A percentile compares a stretch with the other conserved stretches of the same genome.
Conservation (phyloP, 2,113 vertebrate genomes). For the Scartelaos histophorus region DNA sequence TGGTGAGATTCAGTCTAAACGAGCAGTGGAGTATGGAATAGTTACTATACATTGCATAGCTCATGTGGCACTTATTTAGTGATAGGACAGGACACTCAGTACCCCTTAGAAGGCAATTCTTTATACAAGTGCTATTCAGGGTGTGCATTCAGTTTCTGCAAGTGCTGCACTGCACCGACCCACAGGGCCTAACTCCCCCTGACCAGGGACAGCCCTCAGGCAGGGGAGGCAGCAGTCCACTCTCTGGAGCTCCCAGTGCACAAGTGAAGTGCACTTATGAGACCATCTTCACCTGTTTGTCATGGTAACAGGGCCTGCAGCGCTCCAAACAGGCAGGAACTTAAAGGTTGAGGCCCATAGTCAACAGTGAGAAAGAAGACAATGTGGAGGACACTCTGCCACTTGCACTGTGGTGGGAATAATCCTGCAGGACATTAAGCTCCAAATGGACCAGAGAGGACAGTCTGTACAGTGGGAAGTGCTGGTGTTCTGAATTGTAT, state of each 20-base stretch:
- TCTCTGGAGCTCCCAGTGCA: slow-evolving; percentile 34
- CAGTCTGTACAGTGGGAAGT: slow-evolving; percentile 71
- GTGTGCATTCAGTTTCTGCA: slow-evolving; percentile 86
- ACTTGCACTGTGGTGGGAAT: slow-evolving; percentile 30
- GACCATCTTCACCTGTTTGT: slow-evolving; percentile 58
- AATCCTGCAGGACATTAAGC: slow-evolving; percentile 63
- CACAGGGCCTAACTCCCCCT: slow-evolving; percentile 56
- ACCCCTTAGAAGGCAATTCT: slow-evolving; percentile 92
- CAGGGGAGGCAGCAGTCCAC: slow-evolving; percentile 33
- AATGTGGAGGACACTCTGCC: slow-evolving; percentile 28
- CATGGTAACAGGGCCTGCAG: slow-evolving; percentile 42
- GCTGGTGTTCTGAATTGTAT: slow-evolving; percentile 77
- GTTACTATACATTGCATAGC: slow-evolving; percentile 99
- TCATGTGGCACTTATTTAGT: slow-evolving; percentile 89
- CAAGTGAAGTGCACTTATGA: slow-evolving; percentile 54
- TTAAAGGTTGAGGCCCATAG: slow-evolving; percentile 35
- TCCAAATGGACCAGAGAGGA: slow-evolving; percentile 61
- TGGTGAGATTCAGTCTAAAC: slow-evolving; percentile 81
- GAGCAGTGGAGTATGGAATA: slow-evolving; percentile 75
- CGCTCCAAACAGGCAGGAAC: slow-evolving; percentile 43
- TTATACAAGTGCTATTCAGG: slow-evolving; percentile 92
- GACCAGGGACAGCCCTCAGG: slow-evolving; percentile 16
- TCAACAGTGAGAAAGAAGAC: slow-evolving; percentile 32
- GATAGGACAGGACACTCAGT: slow-evolving; percentile 80
- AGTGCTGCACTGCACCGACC: slow-evolving; percentile 83